Percentiles rank a stretch among this genome's conserved stretches.
phyloP scores from a whole-genome alignment of 2,888 invertebrate species.

The Hypercompe scribonia region DNA sequence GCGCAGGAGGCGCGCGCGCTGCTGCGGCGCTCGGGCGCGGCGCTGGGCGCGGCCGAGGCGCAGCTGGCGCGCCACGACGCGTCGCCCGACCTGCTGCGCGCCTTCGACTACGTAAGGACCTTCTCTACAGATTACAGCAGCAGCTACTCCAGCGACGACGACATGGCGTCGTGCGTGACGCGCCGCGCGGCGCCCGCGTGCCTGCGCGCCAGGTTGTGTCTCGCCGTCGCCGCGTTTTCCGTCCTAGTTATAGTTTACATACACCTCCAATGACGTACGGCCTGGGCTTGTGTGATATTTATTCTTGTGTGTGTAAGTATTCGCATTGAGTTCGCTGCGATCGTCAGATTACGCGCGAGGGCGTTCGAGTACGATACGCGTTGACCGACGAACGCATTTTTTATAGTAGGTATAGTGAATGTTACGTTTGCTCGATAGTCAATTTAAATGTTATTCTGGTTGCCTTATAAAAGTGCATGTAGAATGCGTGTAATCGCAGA shows the following conservation, averaged over 20 bases:
- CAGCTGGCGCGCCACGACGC: constrained; percentile 82
- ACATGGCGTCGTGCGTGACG: constrained; percentile 58
- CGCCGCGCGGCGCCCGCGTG: constrained; percentile 73
- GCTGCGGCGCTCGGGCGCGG: constrained; percentile 88
- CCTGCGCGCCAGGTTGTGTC: constrained; percentile 77
- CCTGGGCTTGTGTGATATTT: constrained; percentile 81
- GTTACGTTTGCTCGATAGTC: constrained; percentile 40
- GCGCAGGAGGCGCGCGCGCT: constrained; percentile 88
- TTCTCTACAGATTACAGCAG: constrained; percentile 80
- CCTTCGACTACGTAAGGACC: constrained; percentile 84
- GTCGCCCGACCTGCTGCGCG: constrained; percentile 80
- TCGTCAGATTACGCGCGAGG: constrained; percentile 68
- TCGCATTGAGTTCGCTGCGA: constrained; percentile 71
- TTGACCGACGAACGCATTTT: constrained; percentile 48
- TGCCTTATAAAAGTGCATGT: constrained; percentile 48
- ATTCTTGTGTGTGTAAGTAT: constrained; percentile 79
- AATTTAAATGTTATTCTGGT: constrained; percentile 26
- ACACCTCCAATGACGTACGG: constrained; percentile 81
- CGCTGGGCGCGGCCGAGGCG: constrained; percentile 88
- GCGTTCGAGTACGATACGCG: constrained; percentile 37
- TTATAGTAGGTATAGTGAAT: constrained; percentile 47
- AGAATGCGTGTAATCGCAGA: constrained; percentile 37
- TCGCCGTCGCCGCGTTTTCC: constrained; percentile 83
- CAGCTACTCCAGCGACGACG: constrained; percentile 68
- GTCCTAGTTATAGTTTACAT: constrained; percentile 83